A percentile compares a stretch with the other conserved stretches of the same genome.
phyloP scores from a whole-genome alignment of 2,113 vertebrate species.

The Dicrurus megarhynchus region DNA sequence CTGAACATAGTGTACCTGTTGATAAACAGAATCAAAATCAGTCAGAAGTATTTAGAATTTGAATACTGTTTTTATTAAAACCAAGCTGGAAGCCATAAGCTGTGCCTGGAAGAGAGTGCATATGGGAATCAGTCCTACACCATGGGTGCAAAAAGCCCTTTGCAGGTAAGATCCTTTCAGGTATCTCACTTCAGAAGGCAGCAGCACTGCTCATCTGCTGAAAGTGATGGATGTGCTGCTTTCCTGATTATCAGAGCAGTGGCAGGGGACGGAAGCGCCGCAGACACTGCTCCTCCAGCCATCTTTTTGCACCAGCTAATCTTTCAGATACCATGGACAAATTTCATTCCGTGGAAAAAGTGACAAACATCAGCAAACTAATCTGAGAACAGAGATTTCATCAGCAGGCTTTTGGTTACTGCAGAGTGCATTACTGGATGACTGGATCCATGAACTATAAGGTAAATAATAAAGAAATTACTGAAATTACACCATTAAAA shows the following conservation, averaged over 20 bases:
- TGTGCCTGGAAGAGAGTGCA: neutral
- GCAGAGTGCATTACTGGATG: neutral
- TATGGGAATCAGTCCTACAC: neutral
- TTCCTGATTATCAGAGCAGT: neutral
- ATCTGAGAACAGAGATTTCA: neutral
- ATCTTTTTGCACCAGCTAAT: neutral
- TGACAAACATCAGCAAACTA: neutral
- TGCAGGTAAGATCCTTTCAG: neutral
- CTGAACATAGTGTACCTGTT: neutral
- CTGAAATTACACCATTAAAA: neutral
- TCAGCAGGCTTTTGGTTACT: neutral
- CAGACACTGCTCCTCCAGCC: neutral
- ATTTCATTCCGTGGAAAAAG: neutral
- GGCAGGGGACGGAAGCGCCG: rapidly evolving
- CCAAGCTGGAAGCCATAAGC: neutral
- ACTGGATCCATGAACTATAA: neutral
- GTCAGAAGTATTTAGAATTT: neutral
- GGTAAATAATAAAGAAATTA: neutral
- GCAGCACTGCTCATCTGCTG: neutral
- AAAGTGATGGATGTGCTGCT: neutral
- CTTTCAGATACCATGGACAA: neutral
- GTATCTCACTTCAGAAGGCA: neutral
- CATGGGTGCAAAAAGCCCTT: neutral
- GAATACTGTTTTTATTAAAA: neutral
- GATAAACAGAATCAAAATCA: neutral